Evolutionary conservation across 2,113 vertebrate genomes (phyloP).

Genomic region (Varanus komodoensis): DNA sequence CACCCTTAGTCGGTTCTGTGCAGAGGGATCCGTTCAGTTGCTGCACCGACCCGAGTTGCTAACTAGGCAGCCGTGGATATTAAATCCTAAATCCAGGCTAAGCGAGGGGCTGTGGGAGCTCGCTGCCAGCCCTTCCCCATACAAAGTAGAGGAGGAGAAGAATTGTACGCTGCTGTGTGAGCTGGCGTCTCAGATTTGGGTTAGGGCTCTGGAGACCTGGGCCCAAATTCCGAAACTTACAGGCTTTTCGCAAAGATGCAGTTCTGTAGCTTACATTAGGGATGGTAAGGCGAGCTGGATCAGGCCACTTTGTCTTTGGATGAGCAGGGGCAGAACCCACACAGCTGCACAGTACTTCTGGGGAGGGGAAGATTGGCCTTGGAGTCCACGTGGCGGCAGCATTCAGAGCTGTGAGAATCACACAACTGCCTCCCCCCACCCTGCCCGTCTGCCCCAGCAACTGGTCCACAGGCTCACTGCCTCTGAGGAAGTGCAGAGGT

Average conservation of each 20-base stretch:
- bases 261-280: no score
- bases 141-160: fast-evolving
- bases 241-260: no score
- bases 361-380: not conserved
- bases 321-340: no score
- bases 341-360: not conserved
- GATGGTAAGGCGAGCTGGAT: no score
- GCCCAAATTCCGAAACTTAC: no score
- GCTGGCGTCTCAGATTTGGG: not conserved
- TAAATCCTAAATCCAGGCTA: not conserved
- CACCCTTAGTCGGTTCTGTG: not conserved
- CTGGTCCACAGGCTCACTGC: no score
- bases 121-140: fast-evolving
- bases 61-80: not conserved
- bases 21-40: not conserved
- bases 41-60: not conserved
- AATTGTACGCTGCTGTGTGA: fast-evolving
- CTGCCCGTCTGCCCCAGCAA: no score
- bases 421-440: no score
- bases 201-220: not conserved
- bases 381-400: not conserved
- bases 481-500: no score
- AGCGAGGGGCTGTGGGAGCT: fast-evolving
- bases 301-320: no score
- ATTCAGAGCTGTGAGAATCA: not conserved